Base-by-base conservation (phyloP, 2,888 invertebrate genomes). In the Maniola hyperantus region DNA sequence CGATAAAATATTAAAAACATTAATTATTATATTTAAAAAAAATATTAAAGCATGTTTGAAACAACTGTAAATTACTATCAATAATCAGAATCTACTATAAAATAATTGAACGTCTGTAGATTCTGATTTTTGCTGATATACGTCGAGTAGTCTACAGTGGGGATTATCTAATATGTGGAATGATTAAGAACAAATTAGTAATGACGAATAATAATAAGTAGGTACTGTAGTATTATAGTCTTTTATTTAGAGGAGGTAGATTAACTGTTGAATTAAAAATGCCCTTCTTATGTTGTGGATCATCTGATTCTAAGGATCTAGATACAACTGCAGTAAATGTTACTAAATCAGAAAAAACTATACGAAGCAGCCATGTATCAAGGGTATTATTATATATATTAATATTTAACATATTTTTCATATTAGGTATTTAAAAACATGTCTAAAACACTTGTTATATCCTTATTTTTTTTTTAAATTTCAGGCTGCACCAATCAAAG, bases 401-500 rank as follows among this genome's bases (percentile, higher is more conserved):
- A n/a, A n/a, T 59, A 15, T 13, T 13, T 34, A 34, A 8, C 15
- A 54, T n/a, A 34, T 8, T 34, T 54, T 15, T 51, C 46, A 46
- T 46, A 15, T 46, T n/a, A 39, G 4, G 5, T 39, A 39, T 39
- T 36, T 39, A 6, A 39, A 39, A 39, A 11, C 11, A 39, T 39
- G 39, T 6, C 15, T 15, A n/a, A n/a, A n/a, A n/a, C n/a, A n/a
- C 44, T 1, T 6, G 15, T 7, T 15, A 46, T 15, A 54, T 60
- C 60, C 60, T 62, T 1, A 7, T 18, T 48, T 18, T 62, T 64
- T 44, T 39, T 65, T 66, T 67, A 70, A 59, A 58, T 93, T 93
- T 68, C 86, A 97, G 96, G 92, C 94, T 79, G 95, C 96, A 88
- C 97, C 98, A 82, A 96, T 99, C 81, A 96, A 95, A 92, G 98